A percentile compares a stretch with the other conserved stretches of the same genome.
Conservation (phyloP, 2,113 vertebrate species). For the Psettodes erumei region DNA sequence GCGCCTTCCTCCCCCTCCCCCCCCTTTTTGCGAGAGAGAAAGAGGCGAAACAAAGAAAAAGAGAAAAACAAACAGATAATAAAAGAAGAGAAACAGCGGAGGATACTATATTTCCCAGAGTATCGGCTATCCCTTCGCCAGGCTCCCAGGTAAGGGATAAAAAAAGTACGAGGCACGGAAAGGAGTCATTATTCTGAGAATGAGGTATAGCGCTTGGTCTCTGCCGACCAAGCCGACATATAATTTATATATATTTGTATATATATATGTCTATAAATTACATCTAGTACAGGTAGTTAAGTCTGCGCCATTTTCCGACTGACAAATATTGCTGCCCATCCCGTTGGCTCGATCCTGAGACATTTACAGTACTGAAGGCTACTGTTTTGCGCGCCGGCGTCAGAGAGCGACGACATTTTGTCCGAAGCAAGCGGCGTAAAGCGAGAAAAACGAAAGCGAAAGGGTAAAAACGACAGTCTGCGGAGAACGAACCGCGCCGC, state of each 20-base stretch:
- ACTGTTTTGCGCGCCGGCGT: slow-evolving; percentile 60
- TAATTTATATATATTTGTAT: slow-evolving; percentile 43
- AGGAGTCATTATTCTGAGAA: slow-evolving; percentile 72
- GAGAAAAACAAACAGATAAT: slow-evolving; percentile 39
- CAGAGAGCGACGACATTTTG: slow-evolving; percentile 41
- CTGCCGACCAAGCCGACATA: slow-evolving; percentile 58
- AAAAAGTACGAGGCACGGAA: slow-evolving; percentile 77
- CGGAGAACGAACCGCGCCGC: slow-evolving; percentile 32
- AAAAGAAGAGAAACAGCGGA: slow-evolving; percentile 51
- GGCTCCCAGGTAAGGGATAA: slow-evolving; percentile 70
- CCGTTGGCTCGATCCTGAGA: slow-evolving; percentile 80
- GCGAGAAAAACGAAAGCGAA: slow-evolving; percentile 25
- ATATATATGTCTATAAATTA: slow-evolving; percentile 52
- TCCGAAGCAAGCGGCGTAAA: slow-evolving; percentile 52
- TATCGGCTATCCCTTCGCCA: slow-evolving; percentile 71
- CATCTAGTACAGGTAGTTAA: slow-evolving; percentile 76
- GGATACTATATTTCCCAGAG: slow-evolving; percentile 78
- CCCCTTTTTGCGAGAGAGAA: slow-evolving; percentile 45
- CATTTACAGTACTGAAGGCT: slow-evolving; percentile 80
- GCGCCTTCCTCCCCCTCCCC: slow-evolving; percentile 48
- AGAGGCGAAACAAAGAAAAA: slow-evolving; percentile 54
- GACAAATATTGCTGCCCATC: slow-evolving; percentile 80
- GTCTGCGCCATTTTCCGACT: slow-evolving; percentile 75
- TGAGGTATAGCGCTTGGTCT: slow-evolving; percentile 81
- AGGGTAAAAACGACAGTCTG: slow-evolving; percentile 64